Conservation (phyloP, 2,113 vertebrate genomes). For the Cyprinodon variegatus region DNA sequence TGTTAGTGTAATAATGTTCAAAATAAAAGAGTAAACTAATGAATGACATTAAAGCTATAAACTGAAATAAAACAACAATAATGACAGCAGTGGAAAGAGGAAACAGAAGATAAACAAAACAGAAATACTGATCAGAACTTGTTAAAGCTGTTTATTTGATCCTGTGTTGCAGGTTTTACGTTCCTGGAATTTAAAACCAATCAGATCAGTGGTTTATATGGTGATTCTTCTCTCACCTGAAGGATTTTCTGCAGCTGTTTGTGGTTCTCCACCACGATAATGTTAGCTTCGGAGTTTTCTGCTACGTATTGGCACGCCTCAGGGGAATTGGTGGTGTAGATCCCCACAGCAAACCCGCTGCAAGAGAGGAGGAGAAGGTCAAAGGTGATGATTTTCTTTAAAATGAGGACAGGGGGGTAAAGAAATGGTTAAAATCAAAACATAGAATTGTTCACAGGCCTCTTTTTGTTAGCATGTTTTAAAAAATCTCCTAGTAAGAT, state of each 20-base stretch:
- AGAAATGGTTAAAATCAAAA: too few species aligned
- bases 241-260: slow-evolving; percentile 91
- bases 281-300: slow-evolving; percentile 83
- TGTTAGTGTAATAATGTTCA: neutral
- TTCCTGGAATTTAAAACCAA: neutral
- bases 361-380: neutral
- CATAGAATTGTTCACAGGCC: too few species aligned
- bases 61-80: neutral
- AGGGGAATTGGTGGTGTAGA: slow-evolving; percentile 92
- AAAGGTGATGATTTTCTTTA: neutral
- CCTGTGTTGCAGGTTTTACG: too few species aligned
- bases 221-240: slow-evolving; percentile 78
- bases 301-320: slow-evolving; percentile 90
- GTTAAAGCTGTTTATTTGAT: neutral
- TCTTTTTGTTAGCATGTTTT: too few species aligned
- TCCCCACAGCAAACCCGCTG: slow-evolving; percentile 91
- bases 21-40: neutral
- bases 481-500: too few species aligned
- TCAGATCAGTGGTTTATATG: neutral
- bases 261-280: slow-evolving; percentile 90
- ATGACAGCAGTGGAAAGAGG: too few species aligned
- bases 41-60: neutral
- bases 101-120: neutral
- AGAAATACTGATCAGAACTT: neutral
- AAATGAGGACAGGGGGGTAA: too few species aligned